Base-by-base conservation (phyloP, 2,797 vertebrate species). In the Picus viridis region DNA sequence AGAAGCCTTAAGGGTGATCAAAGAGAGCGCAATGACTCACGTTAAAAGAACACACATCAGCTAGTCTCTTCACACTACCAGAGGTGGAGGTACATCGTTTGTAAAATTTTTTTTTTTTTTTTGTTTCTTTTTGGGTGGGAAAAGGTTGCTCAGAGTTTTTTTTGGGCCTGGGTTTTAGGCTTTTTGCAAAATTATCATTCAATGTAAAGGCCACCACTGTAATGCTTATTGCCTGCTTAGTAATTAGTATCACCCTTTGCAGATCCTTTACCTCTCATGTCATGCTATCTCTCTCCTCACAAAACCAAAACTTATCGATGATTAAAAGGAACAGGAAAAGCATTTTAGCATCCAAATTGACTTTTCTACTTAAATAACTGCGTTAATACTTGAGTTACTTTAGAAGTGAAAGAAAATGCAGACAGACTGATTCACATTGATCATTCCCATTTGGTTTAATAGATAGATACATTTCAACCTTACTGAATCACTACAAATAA, bases 381-480 rank as follows among this genome's bases (percentile, higher is more conserved):
- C 70, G 57, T 71, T 87, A 77, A 93, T 78, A 92, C 24, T 79
- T 61, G 76, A 89, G 84, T 95, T 86, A 93, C 62, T 86, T 92
- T 54, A 91, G 80, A 92, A 96, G 85, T 95, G 73, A 95, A 93
- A 34, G 20, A 69, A 96, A 95, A 85, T 92, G 88, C 49, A 57
- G 82, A 69, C 83, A 88, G 78, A 84, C 59, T 92, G 94, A 95
- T 96, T 96, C 78, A 73, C 70, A 86, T 4, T 79, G 86, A 96
- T 94, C 76, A 92, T 74, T 92, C 70, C 91, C 94, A 96, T 95
- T 89, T 95, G 96, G 54, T 70, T 90, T 85, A 83, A 92, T 36
- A 94, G 82, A 94, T 91, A 94, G 82, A 94, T 91, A 93, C 86
- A 95, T 82, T 93, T 94, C 93, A 93, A 85, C 71, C 63, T 90